Evolutionary conservation across 2,113 vertebrate genomes (phyloP).

Genomic region (Tragulus kanchil): DNA sequence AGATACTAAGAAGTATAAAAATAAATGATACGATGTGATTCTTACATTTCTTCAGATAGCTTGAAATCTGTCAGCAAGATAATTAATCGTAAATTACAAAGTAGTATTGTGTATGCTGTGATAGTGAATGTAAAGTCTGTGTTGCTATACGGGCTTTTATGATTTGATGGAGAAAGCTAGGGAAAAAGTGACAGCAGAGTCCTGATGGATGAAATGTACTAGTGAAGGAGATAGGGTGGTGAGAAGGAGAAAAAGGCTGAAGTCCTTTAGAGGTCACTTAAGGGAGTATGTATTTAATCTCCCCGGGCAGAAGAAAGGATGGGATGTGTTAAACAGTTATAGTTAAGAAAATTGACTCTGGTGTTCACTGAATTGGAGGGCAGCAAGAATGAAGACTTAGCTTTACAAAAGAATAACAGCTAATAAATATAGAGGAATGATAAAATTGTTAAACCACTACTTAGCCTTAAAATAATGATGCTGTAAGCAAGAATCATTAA

Average conservation of each 20-base stretch:
- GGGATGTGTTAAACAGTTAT: background rate
- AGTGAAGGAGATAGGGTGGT: background rate
- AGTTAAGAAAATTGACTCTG: background rate
- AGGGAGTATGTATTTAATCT: background rate
- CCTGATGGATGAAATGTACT: background rate
- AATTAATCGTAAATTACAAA: background rate
- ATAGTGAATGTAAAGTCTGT: background rate
- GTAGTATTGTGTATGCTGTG: background rate
- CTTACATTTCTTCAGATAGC: background rate
- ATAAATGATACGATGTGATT: conserved; percentile 1
- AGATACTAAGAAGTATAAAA: background rate
- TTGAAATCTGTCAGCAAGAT: background rate
- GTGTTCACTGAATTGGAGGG: background rate
- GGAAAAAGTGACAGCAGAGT: background rate
- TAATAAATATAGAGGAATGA: background rate
- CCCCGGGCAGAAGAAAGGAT: background rate
- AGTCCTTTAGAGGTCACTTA: background rate
- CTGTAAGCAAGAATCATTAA: background rate
- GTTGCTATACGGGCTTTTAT: background rate
- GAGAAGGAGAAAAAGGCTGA: background rate
- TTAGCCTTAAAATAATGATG: background rate
- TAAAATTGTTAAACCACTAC: background rate
- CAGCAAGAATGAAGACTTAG: background rate
- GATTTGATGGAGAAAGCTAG: background rate
- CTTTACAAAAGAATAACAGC: background rate